Conservation (phyloP, 2,888 invertebrate genomes). For the Philonicus albiceps region DNA sequence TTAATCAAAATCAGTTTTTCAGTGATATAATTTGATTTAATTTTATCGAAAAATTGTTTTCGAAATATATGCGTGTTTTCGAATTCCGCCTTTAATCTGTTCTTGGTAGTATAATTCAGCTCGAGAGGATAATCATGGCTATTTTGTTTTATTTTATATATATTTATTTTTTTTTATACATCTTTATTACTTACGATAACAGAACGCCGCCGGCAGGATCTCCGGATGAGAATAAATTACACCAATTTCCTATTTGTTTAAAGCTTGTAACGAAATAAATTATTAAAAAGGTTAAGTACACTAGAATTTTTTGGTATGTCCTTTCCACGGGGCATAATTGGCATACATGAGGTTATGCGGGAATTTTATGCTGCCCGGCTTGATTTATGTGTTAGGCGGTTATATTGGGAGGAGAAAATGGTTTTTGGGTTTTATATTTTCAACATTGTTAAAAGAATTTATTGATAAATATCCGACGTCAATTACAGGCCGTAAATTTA, state of each 20-base stretch:
- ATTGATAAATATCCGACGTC: constrained; percentile 18
- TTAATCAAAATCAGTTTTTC: constrained; percentile 27
- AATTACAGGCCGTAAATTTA: not conserved
- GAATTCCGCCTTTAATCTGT: constrained; percentile 4
- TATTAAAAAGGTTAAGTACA: constrained; percentile 9
- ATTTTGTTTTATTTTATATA: not conserved
- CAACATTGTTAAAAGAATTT: constrained; percentile 22
- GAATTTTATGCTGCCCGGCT: not conserved
- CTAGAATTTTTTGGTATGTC: not conserved
- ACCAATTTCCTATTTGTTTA: constrained; percentile 29
- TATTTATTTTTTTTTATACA: not conserved
- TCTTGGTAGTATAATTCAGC: not conserved
- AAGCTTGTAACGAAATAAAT: constrained; percentile 20
- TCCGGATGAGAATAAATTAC: constrained; percentile 21
- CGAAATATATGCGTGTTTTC: not conserved
- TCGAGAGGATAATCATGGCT: not conserved
- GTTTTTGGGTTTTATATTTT: not conserved
- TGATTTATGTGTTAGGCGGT: not conserved
- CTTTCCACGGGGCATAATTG: constrained; percentile 2
- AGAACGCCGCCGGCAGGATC: not conserved
- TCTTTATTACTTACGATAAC: constrained; percentile 19
- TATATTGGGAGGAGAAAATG: not conserved
- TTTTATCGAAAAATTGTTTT: not conserved
- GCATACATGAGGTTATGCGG: not conserved
- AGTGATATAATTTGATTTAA: not conserved